Conservation (phyloP, 1,140 invertebrate species). For the Orius laevigatus region DNA sequence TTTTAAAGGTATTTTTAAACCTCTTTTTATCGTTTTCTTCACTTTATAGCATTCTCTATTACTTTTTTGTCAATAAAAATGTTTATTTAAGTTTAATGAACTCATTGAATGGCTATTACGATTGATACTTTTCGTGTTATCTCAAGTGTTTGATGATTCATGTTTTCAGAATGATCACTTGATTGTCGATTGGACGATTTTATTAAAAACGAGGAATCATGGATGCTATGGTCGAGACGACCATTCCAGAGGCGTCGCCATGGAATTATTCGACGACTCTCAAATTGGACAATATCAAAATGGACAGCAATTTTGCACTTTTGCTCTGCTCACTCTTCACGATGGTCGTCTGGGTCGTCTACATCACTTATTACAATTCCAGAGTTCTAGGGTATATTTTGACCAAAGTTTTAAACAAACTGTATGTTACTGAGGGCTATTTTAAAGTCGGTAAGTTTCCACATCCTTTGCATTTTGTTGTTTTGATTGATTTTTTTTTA, state of each 20-base stretch:
- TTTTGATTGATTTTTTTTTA: slow-evolving; percentile 15
- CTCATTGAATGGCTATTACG: too few relatives aligned
- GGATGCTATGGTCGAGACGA: slow-evolving; percentile 11
- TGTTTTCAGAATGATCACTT: too few relatives aligned
- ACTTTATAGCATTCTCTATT: too few relatives aligned
- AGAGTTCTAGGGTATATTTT: slow-evolving; percentile 77
- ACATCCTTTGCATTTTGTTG: slow-evolving; percentile 14
- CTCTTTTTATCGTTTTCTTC: too few relatives aligned
- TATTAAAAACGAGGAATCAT: background rate
- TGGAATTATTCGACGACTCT: slow-evolving; percentile 23
- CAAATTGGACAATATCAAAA: slow-evolving; percentile 51
- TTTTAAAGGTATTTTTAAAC: too few relatives aligned
- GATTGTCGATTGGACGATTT: too few relatives aligned
- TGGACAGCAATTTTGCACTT: slow-evolving; percentile 68
- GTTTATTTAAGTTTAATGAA: too few relatives aligned
- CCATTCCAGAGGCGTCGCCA: slow-evolving; percentile 13
- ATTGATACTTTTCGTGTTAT: too few relatives aligned
- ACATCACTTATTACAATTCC: slow-evolving; percentile 91
- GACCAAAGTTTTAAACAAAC: slow-evolving; percentile 75
- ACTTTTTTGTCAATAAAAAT: too few relatives aligned
- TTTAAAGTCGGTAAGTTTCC: slow-evolving; percentile 69
- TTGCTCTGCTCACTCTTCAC: slow-evolving; percentile 64
- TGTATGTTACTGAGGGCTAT: slow-evolving; percentile 69
- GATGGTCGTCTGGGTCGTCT: slow-evolving; percentile 77
- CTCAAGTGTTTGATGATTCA: too few relatives aligned